Evolutionary conservation across 2,888 invertebrate species (phyloP), one percentile per base, ranked within the genome.

Genomic region (Eulithis testata): DNA sequence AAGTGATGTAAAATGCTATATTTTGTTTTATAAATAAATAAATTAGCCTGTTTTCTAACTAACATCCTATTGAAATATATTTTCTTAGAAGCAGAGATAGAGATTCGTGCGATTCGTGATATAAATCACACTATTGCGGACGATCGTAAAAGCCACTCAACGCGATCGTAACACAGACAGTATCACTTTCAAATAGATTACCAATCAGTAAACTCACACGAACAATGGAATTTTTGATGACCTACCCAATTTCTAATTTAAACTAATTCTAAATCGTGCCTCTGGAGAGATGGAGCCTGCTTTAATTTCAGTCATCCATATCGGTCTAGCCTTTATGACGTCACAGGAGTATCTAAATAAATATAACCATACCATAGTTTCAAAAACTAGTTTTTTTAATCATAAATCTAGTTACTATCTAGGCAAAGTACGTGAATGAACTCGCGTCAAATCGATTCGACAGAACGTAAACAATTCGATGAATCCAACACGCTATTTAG

Each of bases 101-200:
- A 31, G 65, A 67, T 63, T 68, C 68, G 61, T 61, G 64, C 67
- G 57, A 76, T 73, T 68, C 71, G 63, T 66, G 71, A 63, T 63
- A 76, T 83, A 84, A 83, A 80, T 84, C 76, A 80, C 40, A 60
- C 58, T 73, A 82, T 81, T 79, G 76, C 74, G 78, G 76, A 45
- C 81, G 76, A 68, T 82, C 77, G 74, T 81, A 80, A 83, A 83
- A 76, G 72, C 73, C 76, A 76, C 73, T 78, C 80, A 72, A 61
- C 65, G 52, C 57, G 56, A 64, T 80, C 79, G 75, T 81, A 79
- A 82, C 70, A 68, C 60, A 14, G 71, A 74, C 71, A 77, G 68
- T 68, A 74, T 74, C 70, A 69, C 65, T 76, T 72, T 73, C 73
- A 78, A 75, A 72, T 72, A 70, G 74, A 73, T 68, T 44, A 59